Evolutionary conservation across 1,140 invertebrate species (phyloP).

Genomic region (Amyelois transitella): DNA sequence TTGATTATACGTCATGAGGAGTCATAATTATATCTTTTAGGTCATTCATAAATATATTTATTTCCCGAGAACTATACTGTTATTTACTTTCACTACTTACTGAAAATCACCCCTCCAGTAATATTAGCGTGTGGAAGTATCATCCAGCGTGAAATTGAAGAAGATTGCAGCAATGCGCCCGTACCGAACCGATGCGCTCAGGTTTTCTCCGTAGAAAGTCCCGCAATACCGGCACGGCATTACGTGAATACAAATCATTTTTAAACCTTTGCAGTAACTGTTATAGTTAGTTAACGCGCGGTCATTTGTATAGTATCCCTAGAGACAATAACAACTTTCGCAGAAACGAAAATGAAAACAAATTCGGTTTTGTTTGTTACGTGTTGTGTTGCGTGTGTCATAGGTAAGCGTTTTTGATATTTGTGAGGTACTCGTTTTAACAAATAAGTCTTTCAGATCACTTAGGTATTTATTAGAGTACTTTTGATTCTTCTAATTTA

Average conservation of each 20-base stretch:
- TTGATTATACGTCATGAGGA: no score
- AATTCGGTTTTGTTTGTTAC: slow-evolving; percentile 26
- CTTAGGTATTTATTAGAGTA: no score
- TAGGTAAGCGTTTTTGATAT: not conserved
- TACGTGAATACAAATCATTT: slow-evolving; percentile 64
- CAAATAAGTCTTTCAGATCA: no score
- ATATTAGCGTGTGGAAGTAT: slow-evolving; percentile 1
- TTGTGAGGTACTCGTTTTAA: no score
- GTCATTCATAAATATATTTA: not conserved
- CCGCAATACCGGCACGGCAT: slow-evolving; percentile 45
- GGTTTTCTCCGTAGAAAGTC: slow-evolving; percentile 67
- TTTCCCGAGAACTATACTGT: not conserved
- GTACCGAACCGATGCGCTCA: slow-evolving; percentile 33
- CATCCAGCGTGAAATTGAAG: slow-evolving; percentile 21
- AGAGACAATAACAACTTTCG: slow-evolving; percentile 39
- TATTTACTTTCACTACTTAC: not conserved
- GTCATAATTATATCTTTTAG: no score
- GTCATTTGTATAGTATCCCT: slow-evolving; percentile 58
- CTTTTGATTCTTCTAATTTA: not conserved
- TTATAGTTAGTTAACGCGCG: slow-evolving; percentile 44
- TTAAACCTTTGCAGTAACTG: slow-evolving; percentile 38
- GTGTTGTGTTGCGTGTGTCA: slow-evolving; percentile 13
- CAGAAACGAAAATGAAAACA: slow-evolving; percentile 45
- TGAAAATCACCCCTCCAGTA: not conserved
- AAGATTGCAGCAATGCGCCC: slow-evolving; percentile 33